Base-by-base conservation (phyloP, 2,888 invertebrate genomes). In the Macrosiphum euphorbiae region DNA sequence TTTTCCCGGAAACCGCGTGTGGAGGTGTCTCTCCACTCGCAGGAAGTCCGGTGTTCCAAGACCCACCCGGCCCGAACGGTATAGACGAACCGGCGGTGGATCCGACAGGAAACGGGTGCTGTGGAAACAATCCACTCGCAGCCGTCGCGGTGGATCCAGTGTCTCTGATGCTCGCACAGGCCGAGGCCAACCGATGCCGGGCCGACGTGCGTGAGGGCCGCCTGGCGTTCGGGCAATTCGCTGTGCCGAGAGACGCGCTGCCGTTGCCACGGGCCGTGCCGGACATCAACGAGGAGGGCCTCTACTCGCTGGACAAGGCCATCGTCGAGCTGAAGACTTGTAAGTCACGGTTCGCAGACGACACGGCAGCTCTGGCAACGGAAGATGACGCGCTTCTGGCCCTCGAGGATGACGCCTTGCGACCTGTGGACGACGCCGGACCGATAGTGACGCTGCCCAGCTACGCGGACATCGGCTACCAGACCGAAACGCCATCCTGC, bases 271-370 rank as follows among this genome's bases (percentile, higher is more conserved):
- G 52, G 35, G 13, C 35, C 35, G 52, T n/a, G 11, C 47, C 89
- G 61, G 84, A 91, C 35, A 52, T 91, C 50, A 52, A 91, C 90
- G 90, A 91, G 10, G 91, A 84, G 55, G 91, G 78, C 41, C 91
- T 91, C 16, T 91, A 91, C 52, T 52, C 91, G 28, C 52, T 91
- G 26, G 91, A 91, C 35, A 91, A 91, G 28, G 58, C 91, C 41
- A 84, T 91, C 52, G 52, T 91, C 52, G 84, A 84, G 52, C 84
- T 91, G 84, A 84, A 91, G 58, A 91, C 91, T 28, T 91, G 91
- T 84, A 91, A 84, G 67, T 67, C 67, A 8, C 91, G 91, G 78
- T 91, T 84, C 41, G 91, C 41, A 1, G 24, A 91, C 28, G n/a
- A 35, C n/a, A 7, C 3, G 26, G 26, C 44, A 7, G 91, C 52